Evolutionary conservation across 2,113 vertebrate genomes (phyloP).

Genomic region (Brienomyrus longianalis): DNA sequence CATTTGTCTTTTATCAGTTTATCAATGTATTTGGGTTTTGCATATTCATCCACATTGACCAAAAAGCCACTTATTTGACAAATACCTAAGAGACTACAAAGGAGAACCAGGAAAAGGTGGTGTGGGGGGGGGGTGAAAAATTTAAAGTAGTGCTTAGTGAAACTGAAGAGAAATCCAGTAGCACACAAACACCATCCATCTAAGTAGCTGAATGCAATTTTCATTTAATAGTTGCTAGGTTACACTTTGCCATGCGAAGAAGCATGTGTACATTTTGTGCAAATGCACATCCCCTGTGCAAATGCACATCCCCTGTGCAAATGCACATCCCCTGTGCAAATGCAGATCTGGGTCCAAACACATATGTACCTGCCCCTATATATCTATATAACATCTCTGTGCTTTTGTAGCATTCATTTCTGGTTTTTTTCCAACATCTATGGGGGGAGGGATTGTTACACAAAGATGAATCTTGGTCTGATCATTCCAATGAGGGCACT

Average conservation of each 20-base stretch:
- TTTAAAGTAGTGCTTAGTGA: not conserved
- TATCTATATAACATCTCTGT: not conserved
- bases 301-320: no score
- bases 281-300: no score
- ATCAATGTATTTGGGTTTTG: not conserved
- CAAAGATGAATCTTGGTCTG: slow-evolving; percentile 3
- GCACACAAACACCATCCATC: slow-evolving; percentile 30
- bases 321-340: not conserved
- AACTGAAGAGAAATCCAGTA: slow-evolving; percentile 1
- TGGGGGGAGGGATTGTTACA: not conserved
- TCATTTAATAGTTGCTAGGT: slow-evolving; percentile 80
- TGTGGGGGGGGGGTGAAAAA: not conserved
- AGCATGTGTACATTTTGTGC: not conserved
- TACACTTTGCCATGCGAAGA: slow-evolving; percentile 63
- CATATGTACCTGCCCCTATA: not conserved
- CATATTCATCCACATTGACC: not conserved
- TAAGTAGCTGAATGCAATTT: slow-evolving; percentile 52
- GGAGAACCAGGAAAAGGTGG: not conserved
- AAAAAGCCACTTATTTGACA: not conserved
- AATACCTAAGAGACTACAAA: not conserved
- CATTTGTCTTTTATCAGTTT: not conserved
- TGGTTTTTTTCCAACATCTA: not conserved
- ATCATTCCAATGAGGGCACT: not conserved
- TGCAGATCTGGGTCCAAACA: not conserved
- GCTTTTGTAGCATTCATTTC: not conserved